A percentile compares a stretch with the other conserved stretches of the same genome.
phyloP scores from a whole-genome alignment of 2,113 vertebrate species.

The Corythoichthys haematopterus region DNA sequence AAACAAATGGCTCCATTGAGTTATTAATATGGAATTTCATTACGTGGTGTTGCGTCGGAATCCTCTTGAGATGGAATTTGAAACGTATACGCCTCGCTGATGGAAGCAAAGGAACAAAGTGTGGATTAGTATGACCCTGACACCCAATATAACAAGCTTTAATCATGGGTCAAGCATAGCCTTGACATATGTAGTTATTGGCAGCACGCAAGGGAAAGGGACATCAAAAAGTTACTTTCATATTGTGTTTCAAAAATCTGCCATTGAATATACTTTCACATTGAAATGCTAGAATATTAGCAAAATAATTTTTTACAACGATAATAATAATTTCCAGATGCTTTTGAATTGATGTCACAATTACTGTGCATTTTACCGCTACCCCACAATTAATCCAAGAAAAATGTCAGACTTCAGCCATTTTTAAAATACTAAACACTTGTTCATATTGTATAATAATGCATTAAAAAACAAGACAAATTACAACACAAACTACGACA shows the following conservation, averaged over 20 bases:
- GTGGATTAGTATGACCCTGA: constrained; percentile 1
- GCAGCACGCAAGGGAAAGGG: not conserved
- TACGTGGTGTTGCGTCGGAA: not conserved
- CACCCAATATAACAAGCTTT: constrained; percentile 11
- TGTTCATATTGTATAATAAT: not conserved
- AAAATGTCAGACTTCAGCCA: not conserved
- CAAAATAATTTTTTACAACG: not conserved
- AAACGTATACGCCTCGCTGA: not conserved
- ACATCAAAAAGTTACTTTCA: not conserved
- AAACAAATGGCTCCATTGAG: constrained; percentile 1
- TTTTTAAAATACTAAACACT: not conserved
- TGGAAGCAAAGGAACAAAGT: constrained; percentile 4
- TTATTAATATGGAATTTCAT: constrained; percentile 2
- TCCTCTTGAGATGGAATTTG: not conserved
- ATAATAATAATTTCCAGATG: not conserved
- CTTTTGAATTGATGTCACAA: not conserved
- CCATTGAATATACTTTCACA: not conserved
- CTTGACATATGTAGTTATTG: not conserved
- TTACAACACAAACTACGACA: not conserved
- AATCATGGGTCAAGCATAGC: constrained; percentile 1
- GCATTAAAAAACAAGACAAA: not conserved
- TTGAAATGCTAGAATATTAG: not conserved
- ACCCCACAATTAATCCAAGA: not conserved
- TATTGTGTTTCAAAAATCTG: not conserved
- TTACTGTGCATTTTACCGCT: not conserved